Conservation (phyloP, 1,140 invertebrate species). For the Brachionus koreanus region DNA sequence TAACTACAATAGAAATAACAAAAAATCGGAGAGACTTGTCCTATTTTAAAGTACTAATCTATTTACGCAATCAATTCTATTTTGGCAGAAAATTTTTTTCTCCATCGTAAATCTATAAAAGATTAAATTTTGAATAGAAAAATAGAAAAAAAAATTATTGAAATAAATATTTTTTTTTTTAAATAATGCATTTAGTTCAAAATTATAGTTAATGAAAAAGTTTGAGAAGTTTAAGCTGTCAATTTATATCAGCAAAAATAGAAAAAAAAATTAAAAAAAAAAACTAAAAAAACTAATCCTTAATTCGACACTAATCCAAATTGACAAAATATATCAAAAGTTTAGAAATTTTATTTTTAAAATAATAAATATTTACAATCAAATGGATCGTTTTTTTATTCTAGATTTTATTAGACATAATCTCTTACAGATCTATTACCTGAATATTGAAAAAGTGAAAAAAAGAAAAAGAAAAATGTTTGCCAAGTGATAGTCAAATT, state of each 20-base stretch:
- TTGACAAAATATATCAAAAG: not conserved
- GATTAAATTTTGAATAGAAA: not conserved
- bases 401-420: not conserved
- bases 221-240: not conserved
- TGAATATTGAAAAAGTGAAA: not conserved
- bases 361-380: not conserved
- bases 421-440: not conserved
- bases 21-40: not conserved
- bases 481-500: not conserved
- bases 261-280: no score
- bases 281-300: not conserved
- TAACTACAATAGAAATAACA: not conserved
- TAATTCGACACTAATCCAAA: constrained; percentile 7
- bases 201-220: not conserved
- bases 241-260: not conserved
- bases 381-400: not conserved
- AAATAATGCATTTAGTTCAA: no score
- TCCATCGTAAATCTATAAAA: not conserved
- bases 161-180: no score
- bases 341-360: not conserved
- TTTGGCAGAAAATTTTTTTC: not conserved
- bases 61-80: not conserved
- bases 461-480: not conserved
- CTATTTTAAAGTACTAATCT: not conserved
- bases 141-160: not conserved